phyloP scores from a whole-genome alignment of 2,113 vertebrate species.

The Psilopogon haemacephalus region DNA sequence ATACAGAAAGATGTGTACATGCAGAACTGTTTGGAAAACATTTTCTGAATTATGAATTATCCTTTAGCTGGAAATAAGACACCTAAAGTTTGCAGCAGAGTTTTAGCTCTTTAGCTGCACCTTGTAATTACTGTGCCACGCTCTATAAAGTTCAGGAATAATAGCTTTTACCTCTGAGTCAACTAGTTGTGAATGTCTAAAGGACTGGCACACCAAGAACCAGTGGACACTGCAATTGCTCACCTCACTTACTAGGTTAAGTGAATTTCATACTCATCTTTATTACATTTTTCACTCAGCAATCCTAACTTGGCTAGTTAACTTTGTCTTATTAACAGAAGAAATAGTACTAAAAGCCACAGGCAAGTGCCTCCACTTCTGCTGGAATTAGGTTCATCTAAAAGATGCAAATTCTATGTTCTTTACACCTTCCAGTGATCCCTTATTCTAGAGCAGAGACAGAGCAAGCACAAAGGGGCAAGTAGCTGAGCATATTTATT shows the following conservation, averaged over 20 bases:
- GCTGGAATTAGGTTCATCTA: background rate
- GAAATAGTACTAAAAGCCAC: background rate
- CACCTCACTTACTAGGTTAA: background rate
- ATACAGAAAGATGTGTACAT: background rate
- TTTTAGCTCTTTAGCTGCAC: background rate
- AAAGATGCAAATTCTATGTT: background rate
- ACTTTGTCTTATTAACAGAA: background rate
- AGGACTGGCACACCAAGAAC: background rate
- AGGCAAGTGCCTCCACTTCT: background rate
- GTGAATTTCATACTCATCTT: background rate
- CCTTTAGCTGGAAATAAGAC: background rate
- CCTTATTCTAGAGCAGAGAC: background rate
- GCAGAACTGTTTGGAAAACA: background rate
- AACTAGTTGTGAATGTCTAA: background rate
- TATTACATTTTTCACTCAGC: background rate
- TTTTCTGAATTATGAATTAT: background rate
- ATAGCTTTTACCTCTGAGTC: slow-evolving; percentile 8
- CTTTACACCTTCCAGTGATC: background rate
- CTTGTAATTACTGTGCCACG: background rate
- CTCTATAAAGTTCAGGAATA: slow-evolving; percentile 6
- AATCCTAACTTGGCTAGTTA: background rate
- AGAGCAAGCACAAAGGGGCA: background rate
- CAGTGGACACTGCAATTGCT: background rate
- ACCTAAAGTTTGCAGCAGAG: background rate
- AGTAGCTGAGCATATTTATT: background rate